Evolutionary conservation across 2,797 vertebrate species (phyloP).

Genomic region (Arnoldichthys spilopterus): DNA sequence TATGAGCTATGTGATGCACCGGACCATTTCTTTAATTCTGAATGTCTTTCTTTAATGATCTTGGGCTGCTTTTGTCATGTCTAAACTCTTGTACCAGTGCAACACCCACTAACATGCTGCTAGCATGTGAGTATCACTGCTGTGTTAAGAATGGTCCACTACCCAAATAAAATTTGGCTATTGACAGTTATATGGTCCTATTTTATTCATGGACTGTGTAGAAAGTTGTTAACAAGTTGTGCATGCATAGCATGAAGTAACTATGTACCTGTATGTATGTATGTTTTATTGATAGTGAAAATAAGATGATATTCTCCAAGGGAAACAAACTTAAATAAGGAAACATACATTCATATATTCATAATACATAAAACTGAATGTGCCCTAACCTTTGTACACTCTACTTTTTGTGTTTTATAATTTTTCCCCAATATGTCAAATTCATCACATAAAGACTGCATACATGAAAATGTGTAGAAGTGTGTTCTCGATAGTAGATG

Average conservation of each 20-base stretch:
- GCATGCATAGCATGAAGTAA: neutral
- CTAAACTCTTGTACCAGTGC: no score
- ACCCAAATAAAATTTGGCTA: neutral
- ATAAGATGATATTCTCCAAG: no score
- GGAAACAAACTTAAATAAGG: no score
- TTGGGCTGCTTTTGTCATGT: neutral
- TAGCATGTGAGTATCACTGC: neutral
- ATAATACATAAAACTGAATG: no score
- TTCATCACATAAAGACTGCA: no score
- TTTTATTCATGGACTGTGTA: neutral
- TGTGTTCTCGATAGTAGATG: no score
- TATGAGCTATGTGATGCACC: conserved; percentile 25
- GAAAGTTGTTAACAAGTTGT: neutral
- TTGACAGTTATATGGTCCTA: neutral
- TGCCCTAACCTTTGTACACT: no score
- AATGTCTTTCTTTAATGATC: conserved; percentile 17
- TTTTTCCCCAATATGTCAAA: no score
- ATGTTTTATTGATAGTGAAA: neutral
- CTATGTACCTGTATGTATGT: neutral
- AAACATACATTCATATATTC: no score
- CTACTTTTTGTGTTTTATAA: no score
- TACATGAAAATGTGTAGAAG: no score
- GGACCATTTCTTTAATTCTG: conserved; percentile 28
- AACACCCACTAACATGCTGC: neutral
- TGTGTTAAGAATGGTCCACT: neutral